Evolutionary conservation across 2,797 vertebrate species (phyloP).

Genomic region (Chrosomus eos): DNA sequence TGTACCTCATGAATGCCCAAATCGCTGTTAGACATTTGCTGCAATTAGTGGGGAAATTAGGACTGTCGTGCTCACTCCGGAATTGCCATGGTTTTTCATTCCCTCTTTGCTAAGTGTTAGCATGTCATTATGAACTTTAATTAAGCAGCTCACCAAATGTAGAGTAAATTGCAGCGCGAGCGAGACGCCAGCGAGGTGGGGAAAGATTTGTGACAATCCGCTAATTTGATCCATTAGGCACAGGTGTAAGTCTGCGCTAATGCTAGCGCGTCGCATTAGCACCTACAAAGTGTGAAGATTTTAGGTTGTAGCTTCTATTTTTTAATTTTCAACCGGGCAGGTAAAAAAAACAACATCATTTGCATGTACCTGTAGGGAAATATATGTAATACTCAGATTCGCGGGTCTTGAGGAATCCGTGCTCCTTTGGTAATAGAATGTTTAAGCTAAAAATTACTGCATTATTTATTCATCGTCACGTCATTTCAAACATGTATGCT

Average conservation of each 20-base stretch:
- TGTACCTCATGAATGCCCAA: conserved; percentile 73
- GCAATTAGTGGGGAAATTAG: conserved; percentile 73
- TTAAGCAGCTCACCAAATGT: conserved; percentile 72
- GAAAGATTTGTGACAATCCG: conserved; percentile 72
- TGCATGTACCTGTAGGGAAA: neutral
- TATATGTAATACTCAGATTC: too few relatives aligned
- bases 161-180: conserved; percentile 68
- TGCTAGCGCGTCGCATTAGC: conserved; percentile 2
- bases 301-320: conserved; percentile 57
- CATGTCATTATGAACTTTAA: conserved; percentile 73
- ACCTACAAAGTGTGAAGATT: conserved; percentile 52
- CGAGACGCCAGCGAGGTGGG: conserved; percentile 32
- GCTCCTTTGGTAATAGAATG: neutral
- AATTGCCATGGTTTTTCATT: conserved; percentile 75
- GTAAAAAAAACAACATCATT: neutral
- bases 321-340: neutral
- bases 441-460: neutral
- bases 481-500: neutral
- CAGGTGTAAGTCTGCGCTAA: conserved; percentile 51
- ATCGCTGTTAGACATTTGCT: conserved; percentile 70
- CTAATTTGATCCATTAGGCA: conserved; percentile 79
- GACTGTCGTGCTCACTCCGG: conserved; percentile 58
- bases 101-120: conserved; percentile 60
- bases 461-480: neutral
- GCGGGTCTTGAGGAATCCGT: too few relatives aligned